Conservation (phyloP, 2,113 vertebrate species). For the Nothoprocta pentlandii region DNA sequence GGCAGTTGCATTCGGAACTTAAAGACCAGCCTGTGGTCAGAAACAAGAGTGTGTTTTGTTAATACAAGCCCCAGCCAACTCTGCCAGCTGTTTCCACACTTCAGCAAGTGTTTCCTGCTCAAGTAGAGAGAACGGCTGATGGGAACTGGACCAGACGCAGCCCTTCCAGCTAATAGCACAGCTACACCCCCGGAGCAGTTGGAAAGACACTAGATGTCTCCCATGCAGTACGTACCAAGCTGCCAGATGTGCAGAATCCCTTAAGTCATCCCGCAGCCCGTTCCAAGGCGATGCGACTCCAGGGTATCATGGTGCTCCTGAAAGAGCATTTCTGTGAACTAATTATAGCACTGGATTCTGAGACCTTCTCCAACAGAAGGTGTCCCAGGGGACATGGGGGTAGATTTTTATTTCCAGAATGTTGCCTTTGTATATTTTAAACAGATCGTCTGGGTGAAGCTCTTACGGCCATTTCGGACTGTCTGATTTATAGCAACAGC, state of each 20-base stretch:
- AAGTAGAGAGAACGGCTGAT: conserved; percentile 9
- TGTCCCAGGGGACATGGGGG: conserved; percentile 22
- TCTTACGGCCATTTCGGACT: conserved; percentile 32
- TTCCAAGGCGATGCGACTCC: neutral
- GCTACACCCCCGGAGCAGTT: neutral
- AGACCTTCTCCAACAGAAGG: conserved; percentile 50
- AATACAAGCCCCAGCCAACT: neutral
- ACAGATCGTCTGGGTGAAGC: conserved; percentile 39
- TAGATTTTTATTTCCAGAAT: conserved; percentile 44
- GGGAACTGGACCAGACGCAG: conserved; percentile 3
- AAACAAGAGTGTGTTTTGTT: conserved; percentile 19
- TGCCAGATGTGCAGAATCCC: conserved; percentile 49
- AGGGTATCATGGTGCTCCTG: conserved; percentile 36
- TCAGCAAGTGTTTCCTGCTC: conserved; percentile 40
- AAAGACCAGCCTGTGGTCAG: conserved; percentile 41
- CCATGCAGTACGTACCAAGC: conserved; percentile 18
- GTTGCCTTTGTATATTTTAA: conserved; percentile 63
- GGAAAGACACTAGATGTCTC: conserved; percentile 54
- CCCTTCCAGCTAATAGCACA: neutral
- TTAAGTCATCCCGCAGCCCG: conserved; percentile 57
- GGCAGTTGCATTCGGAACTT: neutral
- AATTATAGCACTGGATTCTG: conserved; percentile 66
- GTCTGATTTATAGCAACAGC: conserved; percentile 60
- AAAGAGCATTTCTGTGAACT: conserved; percentile 56
- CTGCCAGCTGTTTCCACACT: conserved; percentile 59